Conservation (phyloP, 2,888 invertebrate species). For the Drymonia ruficornis region DNA sequence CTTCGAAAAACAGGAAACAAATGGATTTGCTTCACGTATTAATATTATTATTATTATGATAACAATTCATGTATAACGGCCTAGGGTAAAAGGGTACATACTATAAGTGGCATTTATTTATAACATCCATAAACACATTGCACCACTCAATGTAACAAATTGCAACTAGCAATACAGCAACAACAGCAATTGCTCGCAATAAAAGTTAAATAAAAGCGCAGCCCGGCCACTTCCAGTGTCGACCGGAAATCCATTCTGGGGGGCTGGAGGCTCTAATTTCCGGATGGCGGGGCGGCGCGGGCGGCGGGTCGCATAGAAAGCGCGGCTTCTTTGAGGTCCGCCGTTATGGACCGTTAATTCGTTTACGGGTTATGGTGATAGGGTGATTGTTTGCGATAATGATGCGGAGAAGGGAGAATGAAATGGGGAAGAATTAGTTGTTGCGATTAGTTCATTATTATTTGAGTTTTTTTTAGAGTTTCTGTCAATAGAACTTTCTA, state of each 20-base stretch:
- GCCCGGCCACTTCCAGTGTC: slow-evolving; percentile 40
- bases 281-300: no score
- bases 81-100: no score
- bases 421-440: no score
- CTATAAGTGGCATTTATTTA: no score
- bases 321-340: slow-evolving; percentile 34
- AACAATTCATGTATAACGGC: no score
- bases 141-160: slow-evolving; percentile 23
- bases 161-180: slow-evolving; percentile 32
- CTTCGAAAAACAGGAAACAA: no score
- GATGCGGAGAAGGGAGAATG: background rate
- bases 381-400: slow-evolving; percentile 6
- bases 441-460: no score
- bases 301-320: slow-evolving; percentile 47
- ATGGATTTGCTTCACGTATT: no score
- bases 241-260: slow-evolving; percentile 62
- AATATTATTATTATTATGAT: no score
- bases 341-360: slow-evolving; percentile 9
- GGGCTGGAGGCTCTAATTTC: slow-evolving; percentile 63
- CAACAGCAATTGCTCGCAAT: slow-evolving; percentile 46
- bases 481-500: no score
- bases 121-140: background rate
- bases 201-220: slow-evolving; percentile 58
- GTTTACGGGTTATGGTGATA: slow-evolving; percentile 19
- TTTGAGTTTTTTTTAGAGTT: no score